Evolutionary conservation across 2,888 invertebrate genomes (phyloP).

Genomic region (Resseliella maxima): DNA sequence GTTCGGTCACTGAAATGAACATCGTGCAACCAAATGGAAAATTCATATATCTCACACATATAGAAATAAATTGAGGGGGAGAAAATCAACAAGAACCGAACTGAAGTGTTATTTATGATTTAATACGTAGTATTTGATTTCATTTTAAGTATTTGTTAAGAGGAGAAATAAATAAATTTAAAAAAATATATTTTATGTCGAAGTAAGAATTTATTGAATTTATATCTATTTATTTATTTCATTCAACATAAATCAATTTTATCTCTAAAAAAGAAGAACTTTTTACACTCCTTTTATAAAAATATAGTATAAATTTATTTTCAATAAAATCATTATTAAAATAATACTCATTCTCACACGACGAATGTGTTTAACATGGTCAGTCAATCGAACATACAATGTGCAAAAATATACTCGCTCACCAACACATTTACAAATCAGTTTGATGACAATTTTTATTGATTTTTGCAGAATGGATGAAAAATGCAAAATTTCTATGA

Average conservation of each 20-base stretch:
- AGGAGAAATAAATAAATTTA: too few relatives aligned
- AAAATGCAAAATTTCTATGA: neutral
- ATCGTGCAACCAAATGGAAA: conserved; percentile 46
- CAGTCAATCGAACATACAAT: neutral
- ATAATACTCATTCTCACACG: too few relatives aligned
- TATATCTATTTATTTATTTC: too few relatives aligned
- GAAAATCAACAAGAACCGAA: neutral
- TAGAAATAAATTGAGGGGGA: neutral
- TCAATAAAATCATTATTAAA: too few relatives aligned
- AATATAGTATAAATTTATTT: too few relatives aligned
- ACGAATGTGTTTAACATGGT: neutral
- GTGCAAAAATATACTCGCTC: neutral
- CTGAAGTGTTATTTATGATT: neutral
- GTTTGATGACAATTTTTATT: conserved; percentile 52
- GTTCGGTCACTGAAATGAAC: neutral
- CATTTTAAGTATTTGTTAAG: too few relatives aligned
- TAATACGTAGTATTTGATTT: too few relatives aligned
- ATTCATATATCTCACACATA: conserved; percentile 12
- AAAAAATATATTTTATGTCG: too few relatives aligned
- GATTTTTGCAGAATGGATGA: conserved; percentile 13
- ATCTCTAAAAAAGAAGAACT: too few relatives aligned
- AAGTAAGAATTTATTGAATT: too few relatives aligned
- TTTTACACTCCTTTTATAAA: too few relatives aligned
- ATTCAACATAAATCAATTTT: too few relatives aligned
- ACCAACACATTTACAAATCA: neutral